A percentile compares a stretch with the other conserved stretches of the same genome.
Conservation (phyloP, 2,113 vertebrate genomes). For the Hemichromis elongatus region DNA sequence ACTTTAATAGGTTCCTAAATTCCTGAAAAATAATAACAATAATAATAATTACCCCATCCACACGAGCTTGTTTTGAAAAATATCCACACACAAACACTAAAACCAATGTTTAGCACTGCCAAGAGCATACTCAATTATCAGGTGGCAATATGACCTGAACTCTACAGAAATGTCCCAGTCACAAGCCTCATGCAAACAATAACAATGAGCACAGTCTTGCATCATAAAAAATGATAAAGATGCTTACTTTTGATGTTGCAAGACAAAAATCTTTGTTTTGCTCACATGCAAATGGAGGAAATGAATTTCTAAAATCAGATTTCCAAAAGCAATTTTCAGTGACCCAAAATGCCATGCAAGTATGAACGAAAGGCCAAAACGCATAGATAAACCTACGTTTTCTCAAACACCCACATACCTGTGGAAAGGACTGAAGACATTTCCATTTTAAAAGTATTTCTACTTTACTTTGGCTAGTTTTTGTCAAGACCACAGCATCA, state of each 20-base stretch:
- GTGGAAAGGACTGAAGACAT: background rate
- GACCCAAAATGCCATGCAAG: background rate
- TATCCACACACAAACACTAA: background rate
- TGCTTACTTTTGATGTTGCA: background rate
- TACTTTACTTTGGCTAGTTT: background rate
- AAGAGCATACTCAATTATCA: background rate
- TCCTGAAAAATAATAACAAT: background rate
- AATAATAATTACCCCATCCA: background rate
- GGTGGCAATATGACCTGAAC: background rate
- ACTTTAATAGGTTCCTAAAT: background rate
- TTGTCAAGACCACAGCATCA: background rate
- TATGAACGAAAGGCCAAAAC: background rate
- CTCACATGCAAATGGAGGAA: background rate
- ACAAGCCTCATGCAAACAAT: background rate
- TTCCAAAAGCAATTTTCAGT: background rate
- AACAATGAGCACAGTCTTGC: background rate
- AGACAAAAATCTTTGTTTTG: background rate
- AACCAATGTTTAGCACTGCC: background rate
- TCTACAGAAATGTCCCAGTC: background rate
- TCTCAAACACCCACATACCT: background rate
- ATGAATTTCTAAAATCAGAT: background rate
- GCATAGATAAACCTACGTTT: background rate
- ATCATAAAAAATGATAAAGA: background rate
- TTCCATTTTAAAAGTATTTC: rapidly evolving
- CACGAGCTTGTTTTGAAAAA: background rate